A percentile compares a stretch with the other conserved stretches of the same genome.
Evolutionary conservation across 1,140 invertebrate genomes (phyloP).

Genomic region (Harlomillsia oculata): DNA sequence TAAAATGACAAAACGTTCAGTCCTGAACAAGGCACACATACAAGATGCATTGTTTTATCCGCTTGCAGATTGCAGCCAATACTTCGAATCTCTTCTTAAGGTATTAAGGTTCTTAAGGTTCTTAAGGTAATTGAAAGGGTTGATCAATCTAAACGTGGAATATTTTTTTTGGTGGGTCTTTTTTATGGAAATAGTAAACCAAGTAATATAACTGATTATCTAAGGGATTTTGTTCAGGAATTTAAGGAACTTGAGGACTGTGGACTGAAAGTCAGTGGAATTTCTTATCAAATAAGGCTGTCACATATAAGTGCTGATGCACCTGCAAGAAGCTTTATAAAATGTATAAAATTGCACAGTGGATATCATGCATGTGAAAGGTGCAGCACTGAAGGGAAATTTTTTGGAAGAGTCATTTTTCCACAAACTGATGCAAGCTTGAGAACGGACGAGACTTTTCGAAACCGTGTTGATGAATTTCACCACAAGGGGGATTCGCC

Average conservation of each 20-base stretch:
- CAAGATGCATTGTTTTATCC: no score
- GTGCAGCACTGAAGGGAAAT: conserved; percentile 36
- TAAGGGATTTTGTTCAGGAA: conserved; percentile 2
- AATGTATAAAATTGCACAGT: conserved; percentile 37
- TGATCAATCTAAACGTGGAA: conserved; percentile 28
- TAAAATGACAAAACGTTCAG: no score
- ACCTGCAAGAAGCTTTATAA: conserved; percentile 40
- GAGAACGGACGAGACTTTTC: conserved; percentile 36
- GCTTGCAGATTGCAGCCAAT: no score
- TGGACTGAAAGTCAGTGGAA: neutral
- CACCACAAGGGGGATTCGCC: neutral
- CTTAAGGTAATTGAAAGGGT: conserved; percentile 34
- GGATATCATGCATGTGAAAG: conserved; percentile 39
- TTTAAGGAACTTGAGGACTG: neutral
- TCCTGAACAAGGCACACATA: no score
- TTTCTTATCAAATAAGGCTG: neutral
- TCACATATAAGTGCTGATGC: conserved; percentile 33
- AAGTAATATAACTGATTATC: neutral
- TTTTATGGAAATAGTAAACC: conserved; percentile 7
- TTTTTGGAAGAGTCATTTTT: conserved; percentile 35
- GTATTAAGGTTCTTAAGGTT: no score
- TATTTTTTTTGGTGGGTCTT: conserved; percentile 34
- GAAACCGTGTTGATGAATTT: neutral
- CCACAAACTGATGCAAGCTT: neutral
- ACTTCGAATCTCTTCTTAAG: no score